Conservation (phyloP, 2,888 invertebrate genomes). For the Isotomurus palustris region DNA sequence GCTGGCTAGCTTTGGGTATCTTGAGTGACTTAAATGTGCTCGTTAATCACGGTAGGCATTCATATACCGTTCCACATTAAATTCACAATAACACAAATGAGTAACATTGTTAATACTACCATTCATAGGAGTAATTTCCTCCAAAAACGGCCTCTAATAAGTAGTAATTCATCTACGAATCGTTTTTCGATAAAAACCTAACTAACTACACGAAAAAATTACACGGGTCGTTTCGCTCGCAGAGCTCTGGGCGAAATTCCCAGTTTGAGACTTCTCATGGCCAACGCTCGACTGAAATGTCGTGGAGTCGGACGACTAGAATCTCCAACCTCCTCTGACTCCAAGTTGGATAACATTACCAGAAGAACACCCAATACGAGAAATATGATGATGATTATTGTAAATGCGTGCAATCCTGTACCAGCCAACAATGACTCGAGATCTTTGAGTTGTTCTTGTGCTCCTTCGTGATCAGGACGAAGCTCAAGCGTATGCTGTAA, state of each 20-base stretch:
- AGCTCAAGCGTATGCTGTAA: constrained; percentile 67
- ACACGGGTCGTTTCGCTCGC: constrained; percentile 46
- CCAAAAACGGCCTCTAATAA: too few species aligned
- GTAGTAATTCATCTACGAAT: too few species aligned
- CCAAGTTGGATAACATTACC: constrained; percentile 73
- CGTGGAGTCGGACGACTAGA: constrained; percentile 62
- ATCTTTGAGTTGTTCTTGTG: constrained; percentile 71
- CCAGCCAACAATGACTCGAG: constrained; percentile 75
- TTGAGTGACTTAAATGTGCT: too few species aligned
- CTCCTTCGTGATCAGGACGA: constrained; percentile 79
- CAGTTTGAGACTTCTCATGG: constrained; percentile 69
- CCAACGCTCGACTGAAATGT: constrained; percentile 84
- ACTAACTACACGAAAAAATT: too few species aligned
- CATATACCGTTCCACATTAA: too few species aligned
- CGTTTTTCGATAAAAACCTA: too few species aligned
- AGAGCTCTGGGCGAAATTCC: constrained; percentile 51
- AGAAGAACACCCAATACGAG: constrained; percentile 76
- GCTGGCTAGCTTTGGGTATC: too few species aligned
- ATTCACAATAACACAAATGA: too few species aligned
- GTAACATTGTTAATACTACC: too few species aligned
- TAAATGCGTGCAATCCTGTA: constrained; percentile 72
- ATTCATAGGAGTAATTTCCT: too few species aligned
- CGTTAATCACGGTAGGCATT: too few species aligned
- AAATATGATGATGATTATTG: constrained; percentile 78
- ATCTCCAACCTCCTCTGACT: constrained; percentile 53